Percentiles rank a stretch among this genome's conserved stretches.
Conservation (phyloP, 2,113 vertebrate species). For the Nothoprocta perdicaria region DNA sequence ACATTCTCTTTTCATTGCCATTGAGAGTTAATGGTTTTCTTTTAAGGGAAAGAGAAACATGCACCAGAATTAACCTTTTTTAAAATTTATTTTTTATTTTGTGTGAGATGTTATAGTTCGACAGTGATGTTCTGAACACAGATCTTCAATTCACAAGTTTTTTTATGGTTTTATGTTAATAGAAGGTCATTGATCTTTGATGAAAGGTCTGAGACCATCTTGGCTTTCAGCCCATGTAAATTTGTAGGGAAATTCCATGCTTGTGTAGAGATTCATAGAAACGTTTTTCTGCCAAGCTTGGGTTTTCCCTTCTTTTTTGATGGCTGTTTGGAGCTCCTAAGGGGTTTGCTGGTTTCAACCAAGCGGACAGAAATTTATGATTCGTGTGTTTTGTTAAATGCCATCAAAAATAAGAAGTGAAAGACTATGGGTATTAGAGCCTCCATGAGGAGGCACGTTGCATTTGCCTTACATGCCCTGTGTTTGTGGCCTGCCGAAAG, state of each 20-base stretch:
- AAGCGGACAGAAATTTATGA: background rate
- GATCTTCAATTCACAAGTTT: background rate
- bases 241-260: conserved; percentile 29
- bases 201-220: background rate
- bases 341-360: background rate
- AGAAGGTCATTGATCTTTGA: background rate
- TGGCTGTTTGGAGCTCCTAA: background rate
- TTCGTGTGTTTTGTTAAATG: background rate
- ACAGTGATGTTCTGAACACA: background rate
- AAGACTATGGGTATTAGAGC: background rate
- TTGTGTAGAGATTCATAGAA: background rate
- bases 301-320: background rate
- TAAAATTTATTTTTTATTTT: background rate
- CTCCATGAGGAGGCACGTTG: background rate
- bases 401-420: background rate
- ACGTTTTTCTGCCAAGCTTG: background rate
- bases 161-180: background rate
- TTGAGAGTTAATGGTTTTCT: rapidly evolving
- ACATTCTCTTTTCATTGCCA: background rate
- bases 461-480: background rate
- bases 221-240: background rate
- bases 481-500: background rate
- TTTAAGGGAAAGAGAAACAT: background rate
- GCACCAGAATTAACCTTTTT: background rate
- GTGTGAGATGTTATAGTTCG: background rate